Percentiles rank a stretch among this genome's conserved stretches.
These are phyloP conservation scores for Nixonia krombeini DNA, from an alignment of 1,140 invertebrate species.

Conservation along the genomic window DNA sequence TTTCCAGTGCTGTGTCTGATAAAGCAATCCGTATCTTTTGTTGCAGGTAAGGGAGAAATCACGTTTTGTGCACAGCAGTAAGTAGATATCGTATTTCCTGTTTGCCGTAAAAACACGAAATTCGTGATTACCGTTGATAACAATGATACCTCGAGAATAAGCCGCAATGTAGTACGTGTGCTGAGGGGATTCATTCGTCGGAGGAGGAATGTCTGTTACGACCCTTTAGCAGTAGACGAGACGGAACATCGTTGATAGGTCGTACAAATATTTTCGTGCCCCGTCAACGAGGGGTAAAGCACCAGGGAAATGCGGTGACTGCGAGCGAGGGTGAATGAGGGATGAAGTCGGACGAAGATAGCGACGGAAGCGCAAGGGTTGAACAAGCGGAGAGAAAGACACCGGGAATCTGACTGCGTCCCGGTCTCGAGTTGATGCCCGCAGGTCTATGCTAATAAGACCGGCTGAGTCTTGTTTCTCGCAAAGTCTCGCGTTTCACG, in stretches of 20 bases:
- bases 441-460: slow-evolving; percentile 55
- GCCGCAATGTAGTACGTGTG: too few relatives aligned
- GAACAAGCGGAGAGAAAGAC: slow-evolving; percentile 4
- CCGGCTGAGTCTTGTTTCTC: slow-evolving; percentile 36
- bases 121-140: too few relatives aligned
- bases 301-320: slow-evolving; percentile 32
- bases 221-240: slow-evolving; percentile 40
- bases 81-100: too few relatives aligned
- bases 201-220: slow-evolving; percentile 28
- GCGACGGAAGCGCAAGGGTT: slow-evolving; percentile 24
- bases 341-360: slow-evolving; percentile 24
- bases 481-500: slow-evolving; percentile 40
- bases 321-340: slow-evolving; percentile 32
- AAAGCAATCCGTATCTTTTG: too few relatives aligned
- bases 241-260: slow-evolving; percentile 41
- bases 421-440: slow-evolving; percentile 50
- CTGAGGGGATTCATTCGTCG: neutral
- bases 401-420: slow-evolving; percentile 18
- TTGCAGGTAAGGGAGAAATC: too few relatives aligned
- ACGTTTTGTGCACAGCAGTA: too few relatives aligned
- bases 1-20: too few relatives aligned
- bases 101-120: too few relatives aligned
- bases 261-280: slow-evolving; percentile 50
- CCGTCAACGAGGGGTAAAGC: slow-evolving; percentile 33
- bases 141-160: too few relatives aligned